Percentiles rank a stretch among this genome's conserved stretches.
Evolutionary conservation across 1,140 invertebrate species (phyloP).

Genomic region (Cyclargus thomasi): DNA sequence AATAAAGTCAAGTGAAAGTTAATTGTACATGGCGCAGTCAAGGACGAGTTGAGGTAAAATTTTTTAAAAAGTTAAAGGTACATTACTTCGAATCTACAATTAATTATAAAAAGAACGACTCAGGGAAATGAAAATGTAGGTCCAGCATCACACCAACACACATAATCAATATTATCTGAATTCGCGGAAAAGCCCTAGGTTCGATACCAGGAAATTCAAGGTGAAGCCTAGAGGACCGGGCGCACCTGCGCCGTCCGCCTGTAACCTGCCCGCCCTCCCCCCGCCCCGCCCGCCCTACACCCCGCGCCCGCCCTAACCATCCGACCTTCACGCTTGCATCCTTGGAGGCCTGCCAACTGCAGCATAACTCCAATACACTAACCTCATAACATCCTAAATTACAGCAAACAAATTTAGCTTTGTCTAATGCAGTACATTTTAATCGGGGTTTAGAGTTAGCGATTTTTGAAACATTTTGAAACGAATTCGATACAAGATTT

Average conservation of each 20-base stretch:
- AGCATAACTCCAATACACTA: slow-evolving; percentile 40
- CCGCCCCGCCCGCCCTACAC: slow-evolving; percentile 14
- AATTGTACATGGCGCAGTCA: neutral
- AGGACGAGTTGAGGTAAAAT: too few relatives aligned
- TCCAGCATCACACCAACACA: too few relatives aligned
- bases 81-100: neutral
- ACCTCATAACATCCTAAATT: slow-evolving; percentile 37
- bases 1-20: neutral
- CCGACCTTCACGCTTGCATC: slow-evolving; percentile 60
- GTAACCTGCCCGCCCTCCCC: too few relatives aligned
- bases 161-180: neutral
- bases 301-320: slow-evolving; percentile 25
- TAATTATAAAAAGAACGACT: neutral
- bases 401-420: slow-evolving; percentile 26
- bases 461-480: neutral
- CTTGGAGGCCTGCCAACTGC: slow-evolving; percentile 56
- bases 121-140: too few relatives aligned
- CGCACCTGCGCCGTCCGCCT: slow-evolving; percentile 60
- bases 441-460: neutral
- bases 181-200: neutral
- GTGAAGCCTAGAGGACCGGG: slow-evolving; percentile 42
- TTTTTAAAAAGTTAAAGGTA: neutral
- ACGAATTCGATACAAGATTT: neutral
- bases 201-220: slow-evolving; percentile 26
- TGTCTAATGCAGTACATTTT: slow-evolving; percentile 16